A percentile compares a stretch with the other conserved stretches of the same genome.
Conservation (phyloP, 2,797 vertebrate genomes). For the Cetoscarus ocellatus region DNA sequence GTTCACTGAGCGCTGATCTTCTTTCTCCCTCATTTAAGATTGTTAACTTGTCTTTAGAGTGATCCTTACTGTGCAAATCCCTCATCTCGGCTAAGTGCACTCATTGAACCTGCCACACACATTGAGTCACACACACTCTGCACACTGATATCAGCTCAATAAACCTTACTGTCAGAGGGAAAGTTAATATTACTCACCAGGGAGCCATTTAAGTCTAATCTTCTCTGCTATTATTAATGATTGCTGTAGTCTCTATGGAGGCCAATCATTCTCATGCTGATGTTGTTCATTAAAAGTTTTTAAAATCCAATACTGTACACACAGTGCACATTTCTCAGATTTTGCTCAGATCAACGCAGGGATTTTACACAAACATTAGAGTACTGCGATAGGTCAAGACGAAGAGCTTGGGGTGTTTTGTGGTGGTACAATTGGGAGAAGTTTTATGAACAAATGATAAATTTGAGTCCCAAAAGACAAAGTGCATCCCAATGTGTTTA, state of each 20-base stretch:
- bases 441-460: too few relatives aligned
- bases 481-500: too few relatives aligned
- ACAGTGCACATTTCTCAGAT: not conserved
- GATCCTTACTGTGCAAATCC: constrained; percentile 25
- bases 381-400: too few relatives aligned
- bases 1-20: constrained; percentile 20
- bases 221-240: constrained; percentile 9
- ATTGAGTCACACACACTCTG: not conserved
- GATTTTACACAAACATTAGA: too few relatives aligned
- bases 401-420: too few relatives aligned
- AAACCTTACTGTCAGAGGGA: not conserved
- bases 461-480: too few relatives aligned
- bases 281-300: not conserved
- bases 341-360: not conserved
- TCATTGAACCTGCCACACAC: constrained; percentile 14
- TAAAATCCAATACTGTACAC: not conserved
- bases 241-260: not conserved
- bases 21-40: constrained; percentile 16
- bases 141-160: not conserved
- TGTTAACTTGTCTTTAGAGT: constrained; percentile 13
- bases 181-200: not conserved
- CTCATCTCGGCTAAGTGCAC: constrained; percentile 6
- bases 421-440: too few relatives aligned
- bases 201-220: constrained; percentile 21
- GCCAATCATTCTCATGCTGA: constrained; percentile 5